Conservation (phyloP, 2,113 vertebrate species). For the Dromiciops gliroides region DNA sequence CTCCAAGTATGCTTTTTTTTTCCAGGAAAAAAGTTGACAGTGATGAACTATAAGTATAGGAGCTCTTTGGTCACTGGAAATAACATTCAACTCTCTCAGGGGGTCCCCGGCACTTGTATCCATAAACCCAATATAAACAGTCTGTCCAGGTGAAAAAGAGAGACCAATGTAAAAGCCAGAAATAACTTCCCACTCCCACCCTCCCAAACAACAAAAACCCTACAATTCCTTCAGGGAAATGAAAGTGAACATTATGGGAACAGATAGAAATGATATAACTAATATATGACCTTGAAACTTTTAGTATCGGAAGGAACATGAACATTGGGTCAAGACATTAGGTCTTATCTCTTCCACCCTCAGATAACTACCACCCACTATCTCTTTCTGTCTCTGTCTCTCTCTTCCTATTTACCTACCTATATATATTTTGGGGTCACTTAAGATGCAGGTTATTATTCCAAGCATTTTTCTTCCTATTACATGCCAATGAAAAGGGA, state of each 20-base stretch:
- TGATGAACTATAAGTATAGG: not conserved
- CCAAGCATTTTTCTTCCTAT: not conserved
- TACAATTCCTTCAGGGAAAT: not conserved
- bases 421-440: not conserved
- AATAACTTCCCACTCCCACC: not conserved
- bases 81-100: not conserved
- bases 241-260: constrained; percentile 3
- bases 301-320: not conserved
- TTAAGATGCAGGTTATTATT: not conserved
- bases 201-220: not conserved
- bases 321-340: not conserved
- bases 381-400: not conserved
- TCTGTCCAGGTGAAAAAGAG: constrained; percentile 13
- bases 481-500: not conserved
- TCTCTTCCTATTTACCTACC: too few species aligned
- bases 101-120: not conserved
- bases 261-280: not conserved
- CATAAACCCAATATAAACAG: not conserved
- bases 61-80: not conserved
- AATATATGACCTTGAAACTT: not conserved
- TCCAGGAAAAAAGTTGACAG: not conserved
- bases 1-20: not conserved
- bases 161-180: constrained; percentile 17
- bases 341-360: not conserved
- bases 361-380: not conserved